A percentile compares a stretch with the other conserved stretches of the same genome.
phyloP scores from a whole-genome alignment of 2,888 invertebrate genomes.

The Boloria euphrosyne region DNA sequence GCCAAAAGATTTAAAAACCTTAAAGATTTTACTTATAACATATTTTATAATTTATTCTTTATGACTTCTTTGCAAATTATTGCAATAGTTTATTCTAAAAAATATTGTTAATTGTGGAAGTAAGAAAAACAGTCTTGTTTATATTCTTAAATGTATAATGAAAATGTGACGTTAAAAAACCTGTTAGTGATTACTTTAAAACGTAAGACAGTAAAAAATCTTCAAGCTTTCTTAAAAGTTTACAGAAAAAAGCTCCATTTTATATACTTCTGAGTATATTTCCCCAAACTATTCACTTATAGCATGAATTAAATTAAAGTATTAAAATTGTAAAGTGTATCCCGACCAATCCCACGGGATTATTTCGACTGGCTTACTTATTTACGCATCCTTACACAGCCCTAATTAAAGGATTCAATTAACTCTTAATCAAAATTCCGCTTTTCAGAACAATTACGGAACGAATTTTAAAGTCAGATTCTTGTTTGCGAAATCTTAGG shows the following conservation, averaged over 20 bases:
- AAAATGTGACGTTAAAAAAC: no score
- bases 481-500: conserved; percentile 19
- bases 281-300: not conserved
- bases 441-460: conserved; percentile 28
- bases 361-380: conserved; percentile 43
- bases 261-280: no score
- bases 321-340: conserved; percentile 38
- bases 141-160: no score
- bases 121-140: no score
- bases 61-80: no score
- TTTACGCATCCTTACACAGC: conserved; percentile 44
- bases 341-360: conserved; percentile 38
- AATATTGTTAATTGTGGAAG: no score
- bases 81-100: no score
- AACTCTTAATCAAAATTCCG: conserved; percentile 47
- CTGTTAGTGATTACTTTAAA: no score
- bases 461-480: conserved; percentile 28
- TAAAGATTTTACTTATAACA: not conserved
- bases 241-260: no score
- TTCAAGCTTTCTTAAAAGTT: no score
- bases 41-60: no score
- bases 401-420: conserved; percentile 51
- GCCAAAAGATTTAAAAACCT: conserved; percentile 1
- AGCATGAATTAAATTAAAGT: conserved; percentile 11
- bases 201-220: no score